Evolutionary conservation across 1,140 invertebrate species (phyloP), one percentile per base, ranked within the genome.

Genomic region (Goniozus legneri): DNA sequence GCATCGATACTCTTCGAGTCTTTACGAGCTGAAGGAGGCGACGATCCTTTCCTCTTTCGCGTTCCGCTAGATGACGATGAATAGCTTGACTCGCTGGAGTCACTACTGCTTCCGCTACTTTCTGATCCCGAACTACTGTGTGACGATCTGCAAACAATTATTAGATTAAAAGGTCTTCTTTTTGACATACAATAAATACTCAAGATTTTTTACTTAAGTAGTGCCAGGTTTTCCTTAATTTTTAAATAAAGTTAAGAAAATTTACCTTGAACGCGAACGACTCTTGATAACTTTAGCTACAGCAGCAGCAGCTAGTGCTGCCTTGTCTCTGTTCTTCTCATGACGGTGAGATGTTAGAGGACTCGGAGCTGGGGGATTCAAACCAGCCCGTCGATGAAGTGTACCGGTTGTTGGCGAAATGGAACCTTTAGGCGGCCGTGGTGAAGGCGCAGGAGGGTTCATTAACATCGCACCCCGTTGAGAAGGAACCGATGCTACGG

Each of bases 391-490:
- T 47, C 74, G 56, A 43, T 76, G 73, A 8, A 73, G 38, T 7
- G 67, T 67, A 6, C 65, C 69, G 22, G 58, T 66, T 7, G 70
- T 67, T 10, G 71, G 73, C 2, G 71, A 73, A 14, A 67, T 66
- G 1, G 69, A 71, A 14, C 68, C 71, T 44, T 72, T 73, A 1
- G 65, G 50, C 14, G 66, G 60, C 2, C 79, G 76, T 10, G 74
- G 71, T 43, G 78, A 77, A 40, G 83, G 84, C 54, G 83, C 83
- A 2, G 83, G 83, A 44, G 83, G 83, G 69, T 84, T 85, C 84
- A 85, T 85, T 34, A 84, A 64, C 56, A 82, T 80, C 0, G 82
- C 82, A 15, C 82, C 70, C 22, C 62, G 68, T 18, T 54, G 44
- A 32, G 63, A 55, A 22, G 66, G 40, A 30, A 64, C 41, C 35